phyloP scores from a whole-genome alignment of 2,888 invertebrate genomes.

The Beris chalybata region DNA sequence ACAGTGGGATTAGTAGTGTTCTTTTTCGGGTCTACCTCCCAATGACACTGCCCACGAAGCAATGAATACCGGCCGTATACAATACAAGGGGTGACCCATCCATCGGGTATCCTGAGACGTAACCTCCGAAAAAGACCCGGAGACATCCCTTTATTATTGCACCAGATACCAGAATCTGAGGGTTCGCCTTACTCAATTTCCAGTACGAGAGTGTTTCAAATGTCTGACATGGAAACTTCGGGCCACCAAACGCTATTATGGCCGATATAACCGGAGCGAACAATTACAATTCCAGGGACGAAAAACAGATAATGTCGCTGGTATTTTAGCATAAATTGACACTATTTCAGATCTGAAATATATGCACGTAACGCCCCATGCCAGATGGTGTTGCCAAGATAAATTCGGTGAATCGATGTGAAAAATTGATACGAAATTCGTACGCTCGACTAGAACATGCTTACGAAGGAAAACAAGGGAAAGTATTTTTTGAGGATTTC shows the following conservation, averaged over 20 bases:
- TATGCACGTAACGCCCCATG: conserved; percentile 39
- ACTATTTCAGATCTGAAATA: conserved; percentile 39
- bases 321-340: conserved; percentile 39
- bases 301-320: conserved; percentile 35
- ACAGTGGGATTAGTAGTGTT: conserved; percentile 35
- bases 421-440: conserved; percentile 37
- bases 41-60: neutral
- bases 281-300: conserved; percentile 38
- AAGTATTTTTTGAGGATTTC: neutral
- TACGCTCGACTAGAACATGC: neutral
- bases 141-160: conserved; percentile 15
- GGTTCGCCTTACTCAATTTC: conserved; percentile 1
- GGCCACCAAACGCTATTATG: neutral
- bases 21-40: conserved; percentile 22
- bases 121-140: conserved; percentile 7
- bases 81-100: conserved; percentile 13
- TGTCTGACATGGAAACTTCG: conserved; percentile 14
- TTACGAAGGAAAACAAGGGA: neutral
- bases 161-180: conserved; percentile 11
- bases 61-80: conserved; percentile 1
- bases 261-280: conserved; percentile 11
- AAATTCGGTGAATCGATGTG: conserved; percentile 40
- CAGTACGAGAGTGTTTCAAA: too few species aligned
- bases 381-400: conserved; percentile 39
- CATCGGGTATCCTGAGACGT: conserved; percentile 6